Percentiles rank a stretch among this genome's conserved stretches.
Evolutionary conservation across 2,888 invertebrate genomes (phyloP).

Genomic region (Macrosoma leucophasiata): DNA sequence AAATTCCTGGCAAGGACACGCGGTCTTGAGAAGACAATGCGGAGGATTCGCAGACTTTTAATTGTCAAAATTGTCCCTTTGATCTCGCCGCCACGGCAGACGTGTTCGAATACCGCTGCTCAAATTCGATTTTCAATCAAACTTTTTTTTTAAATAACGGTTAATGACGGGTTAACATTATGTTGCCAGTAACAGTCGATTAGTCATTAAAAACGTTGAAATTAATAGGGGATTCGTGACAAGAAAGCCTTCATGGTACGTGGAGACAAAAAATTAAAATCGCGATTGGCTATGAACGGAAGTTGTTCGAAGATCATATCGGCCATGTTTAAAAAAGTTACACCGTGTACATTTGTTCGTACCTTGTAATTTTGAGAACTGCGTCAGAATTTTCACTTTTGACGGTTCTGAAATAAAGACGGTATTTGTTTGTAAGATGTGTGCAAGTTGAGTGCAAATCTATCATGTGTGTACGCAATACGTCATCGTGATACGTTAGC

Average conservation of each 20-base stretch:
- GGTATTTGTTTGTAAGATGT: neutral
- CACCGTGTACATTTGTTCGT: no score
- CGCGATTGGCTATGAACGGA: constrained; percentile 14
- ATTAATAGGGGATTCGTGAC: constrained; percentile 15
- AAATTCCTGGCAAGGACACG: constrained; percentile 70
- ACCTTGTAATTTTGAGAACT: no score
- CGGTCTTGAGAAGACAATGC: constrained; percentile 44
- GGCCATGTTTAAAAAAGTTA: constrained; percentile 11
- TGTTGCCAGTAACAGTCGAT: constrained; percentile 4
- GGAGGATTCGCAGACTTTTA: constrained; percentile 64
- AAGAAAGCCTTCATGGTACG: no score
- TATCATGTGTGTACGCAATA: no score
- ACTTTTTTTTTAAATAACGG: constrained; percentile 28
- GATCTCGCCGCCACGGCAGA: constrained; percentile 38
- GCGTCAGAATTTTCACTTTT: constrained; percentile 2
- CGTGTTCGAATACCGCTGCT: constrained; percentile 34
- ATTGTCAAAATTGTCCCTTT: constrained; percentile 70
- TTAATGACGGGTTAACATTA: constrained; percentile 13
- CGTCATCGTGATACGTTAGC: constrained; percentile 16
- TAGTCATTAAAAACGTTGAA: constrained; percentile 16
- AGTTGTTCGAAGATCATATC: constrained; percentile 17
- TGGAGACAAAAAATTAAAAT: no score
- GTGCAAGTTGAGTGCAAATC: no score
- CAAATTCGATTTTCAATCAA: constrained; percentile 41
- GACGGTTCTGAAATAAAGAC: constrained; percentile 1